phyloP scores from a whole-genome alignment of 1,140 invertebrate genomes.

The Drosophila oshimai region DNA sequence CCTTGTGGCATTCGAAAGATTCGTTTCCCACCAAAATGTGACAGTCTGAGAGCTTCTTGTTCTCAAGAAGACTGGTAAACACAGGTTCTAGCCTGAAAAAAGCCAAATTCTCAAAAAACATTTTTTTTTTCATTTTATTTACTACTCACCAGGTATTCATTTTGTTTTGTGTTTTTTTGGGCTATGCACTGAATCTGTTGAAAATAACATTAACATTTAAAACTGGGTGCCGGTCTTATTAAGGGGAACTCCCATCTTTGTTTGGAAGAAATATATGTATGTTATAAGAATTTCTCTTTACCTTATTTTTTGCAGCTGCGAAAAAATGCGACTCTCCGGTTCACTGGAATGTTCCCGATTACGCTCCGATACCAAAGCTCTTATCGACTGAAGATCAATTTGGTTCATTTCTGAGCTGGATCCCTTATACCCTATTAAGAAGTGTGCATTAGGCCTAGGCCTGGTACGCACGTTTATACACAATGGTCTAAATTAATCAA shows the following conservation, averaged over 20 bases:
- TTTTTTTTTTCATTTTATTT: neutral
- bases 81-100: neutral
- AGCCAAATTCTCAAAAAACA: no score
- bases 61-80: neutral
- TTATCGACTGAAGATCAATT: no score
- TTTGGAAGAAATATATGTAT: no score
- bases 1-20: conserved; percentile 19
- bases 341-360: neutral
- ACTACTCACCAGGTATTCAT: neutral
- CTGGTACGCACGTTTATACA: no score
- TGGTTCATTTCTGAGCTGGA: no score
- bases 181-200: neutral
- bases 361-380: no score
- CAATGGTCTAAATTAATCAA: no score
- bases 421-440: no score
- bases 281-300: neutral
- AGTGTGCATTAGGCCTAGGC: no score
- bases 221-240: neutral
- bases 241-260: neutral
- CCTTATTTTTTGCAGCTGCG: no score
- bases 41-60: conserved; percentile 24
- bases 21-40: conserved; percentile 4
- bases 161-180: neutral
- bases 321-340: neutral
- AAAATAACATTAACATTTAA: neutral